Evolutionary conservation across 2,113 vertebrate genomes (phyloP), one percentile per base, ranked within the genome.

Genomic region (Taurulus bubalis): DNA sequence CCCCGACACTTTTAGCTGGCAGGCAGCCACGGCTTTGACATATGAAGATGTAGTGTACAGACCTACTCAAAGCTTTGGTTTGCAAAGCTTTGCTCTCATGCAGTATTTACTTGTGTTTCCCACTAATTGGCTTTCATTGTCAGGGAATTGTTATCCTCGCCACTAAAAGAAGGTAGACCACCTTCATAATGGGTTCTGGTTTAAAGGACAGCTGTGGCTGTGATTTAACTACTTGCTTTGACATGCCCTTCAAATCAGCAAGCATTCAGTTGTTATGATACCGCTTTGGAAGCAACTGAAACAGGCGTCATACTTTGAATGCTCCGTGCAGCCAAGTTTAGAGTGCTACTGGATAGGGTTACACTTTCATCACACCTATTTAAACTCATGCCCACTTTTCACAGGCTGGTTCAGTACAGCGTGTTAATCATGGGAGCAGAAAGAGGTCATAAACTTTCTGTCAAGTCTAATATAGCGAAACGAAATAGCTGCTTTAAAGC

Each of bases 51-150:
- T 82, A 86, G 85, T 76, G 85, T 49, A 40, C 75, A 40, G 71
- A 64, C 49, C 42, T 2, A 28, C 79, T 84, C 68, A 32, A 38
- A 80, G 81, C 80, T 74, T 74, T 73, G 66, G 30, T 89, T 67
- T 30, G 78, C 83, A 87, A 79, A 85, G 87, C 86, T 69, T 71
- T 58, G 36, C 75, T 89, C 87, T 92, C 90, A 87, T 90, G 83
- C 88, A 87, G 78, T 89, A 92, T 94, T 93, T 92, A 93, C 90
- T 66, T 34, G 42, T 82, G 65, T 90, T 87, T 84, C 79, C 87
- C 86, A 62, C 91, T 92, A 94, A 93, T 91, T 94, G 91, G 87
- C 89, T 92, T 91, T 92, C 91, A 93, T 92, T 93, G 92, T 93
- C 87, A 66, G 79, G 70, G 87, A 53, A 84, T 85, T 90, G 87